phyloP scores from a whole-genome alignment of 2,797 vertebrate genomes.

The Alectoris magna region DNA sequence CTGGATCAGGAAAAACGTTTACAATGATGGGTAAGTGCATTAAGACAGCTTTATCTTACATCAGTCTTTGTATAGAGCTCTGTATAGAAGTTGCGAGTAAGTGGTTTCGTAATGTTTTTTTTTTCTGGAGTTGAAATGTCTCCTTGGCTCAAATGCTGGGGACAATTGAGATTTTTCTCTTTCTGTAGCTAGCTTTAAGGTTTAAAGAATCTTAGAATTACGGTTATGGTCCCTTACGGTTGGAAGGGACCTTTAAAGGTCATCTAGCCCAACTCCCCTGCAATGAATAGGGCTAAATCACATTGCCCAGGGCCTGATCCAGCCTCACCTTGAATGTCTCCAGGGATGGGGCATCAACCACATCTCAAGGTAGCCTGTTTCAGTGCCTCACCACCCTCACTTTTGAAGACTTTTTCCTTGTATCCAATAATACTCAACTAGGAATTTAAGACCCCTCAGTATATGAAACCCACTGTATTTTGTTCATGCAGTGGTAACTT shows the following conservation, averaged over 20 bases:
- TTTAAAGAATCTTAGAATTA: not conserved
- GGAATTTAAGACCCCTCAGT: not conserved
- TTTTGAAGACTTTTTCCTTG: too few relatives aligned
- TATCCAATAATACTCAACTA: not conserved
- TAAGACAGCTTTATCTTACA: not conserved
- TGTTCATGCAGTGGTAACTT: not conserved
- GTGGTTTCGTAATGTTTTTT: not conserved
- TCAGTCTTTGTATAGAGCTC: too few relatives aligned
- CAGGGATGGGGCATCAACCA: too few relatives aligned
- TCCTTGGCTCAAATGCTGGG: not conserved
- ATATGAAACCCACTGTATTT: not conserved
- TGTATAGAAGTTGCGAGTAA: too few relatives aligned
- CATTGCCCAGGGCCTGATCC: too few relatives aligned
- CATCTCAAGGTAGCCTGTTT: too few relatives aligned
- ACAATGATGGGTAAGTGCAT: slow-evolving; percentile 94
- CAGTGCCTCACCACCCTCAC: too few relatives aligned
- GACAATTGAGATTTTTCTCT: not conserved
- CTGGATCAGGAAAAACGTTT: slow-evolving; percentile 97
- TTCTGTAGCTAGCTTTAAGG: not conserved
- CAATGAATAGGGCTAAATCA: too few relatives aligned
- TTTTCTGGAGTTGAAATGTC: not conserved
- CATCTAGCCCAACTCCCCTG: too few relatives aligned
- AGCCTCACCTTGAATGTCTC: too few relatives aligned
- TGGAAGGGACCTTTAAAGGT: too few relatives aligned
- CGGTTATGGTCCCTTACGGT: too few relatives aligned